Percentiles rank a stretch among this genome's conserved stretches.
phyloP scores from a whole-genome alignment of 2,797 vertebrate species.

The Eupleurogrammus muticus region DNA sequence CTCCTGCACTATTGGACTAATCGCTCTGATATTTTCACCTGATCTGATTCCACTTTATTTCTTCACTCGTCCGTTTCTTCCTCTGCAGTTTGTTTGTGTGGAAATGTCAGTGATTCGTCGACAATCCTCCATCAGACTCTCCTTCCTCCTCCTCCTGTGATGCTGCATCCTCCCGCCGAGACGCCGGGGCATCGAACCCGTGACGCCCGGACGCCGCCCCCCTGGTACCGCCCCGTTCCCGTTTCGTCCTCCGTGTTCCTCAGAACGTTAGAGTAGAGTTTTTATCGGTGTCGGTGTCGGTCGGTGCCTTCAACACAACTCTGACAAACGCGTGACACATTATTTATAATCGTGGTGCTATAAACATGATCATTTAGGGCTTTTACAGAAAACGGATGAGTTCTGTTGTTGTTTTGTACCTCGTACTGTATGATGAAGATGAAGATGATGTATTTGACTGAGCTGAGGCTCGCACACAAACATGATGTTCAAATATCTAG shows the following conservation, averaged over 20 bases:
- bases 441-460: constrained; percentile 1
- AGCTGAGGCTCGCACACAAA: neutral
- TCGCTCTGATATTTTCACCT: too few species aligned
- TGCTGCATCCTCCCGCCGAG: too few species aligned
- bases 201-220: too few species aligned
- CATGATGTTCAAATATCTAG: neutral
- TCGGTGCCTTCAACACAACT: constrained; percentile 58
- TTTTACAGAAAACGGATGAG: constrained; percentile 22
- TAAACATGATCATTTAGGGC: constrained; percentile 42
- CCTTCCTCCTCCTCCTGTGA: constrained; percentile 10
- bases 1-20: too few species aligned
- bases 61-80: neutral
- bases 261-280: too few species aligned
- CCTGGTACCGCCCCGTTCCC: too few species aligned
- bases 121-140: neutral
- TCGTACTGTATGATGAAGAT: constrained; percentile 18
- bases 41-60: too few species aligned
- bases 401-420: constrained; percentile 21
- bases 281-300: constrained; percentile 45
- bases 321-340: constrained; percentile 65
- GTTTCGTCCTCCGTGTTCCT: too few species aligned
- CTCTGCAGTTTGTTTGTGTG: constrained; percentile 91
- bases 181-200: too few species aligned
- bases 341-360: constrained; percentile 66
- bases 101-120: constrained; percentile 87